phyloP scores from a whole-genome alignment of 2,797 vertebrate species.

The Lepidocolaptes lacrymiger region DNA sequence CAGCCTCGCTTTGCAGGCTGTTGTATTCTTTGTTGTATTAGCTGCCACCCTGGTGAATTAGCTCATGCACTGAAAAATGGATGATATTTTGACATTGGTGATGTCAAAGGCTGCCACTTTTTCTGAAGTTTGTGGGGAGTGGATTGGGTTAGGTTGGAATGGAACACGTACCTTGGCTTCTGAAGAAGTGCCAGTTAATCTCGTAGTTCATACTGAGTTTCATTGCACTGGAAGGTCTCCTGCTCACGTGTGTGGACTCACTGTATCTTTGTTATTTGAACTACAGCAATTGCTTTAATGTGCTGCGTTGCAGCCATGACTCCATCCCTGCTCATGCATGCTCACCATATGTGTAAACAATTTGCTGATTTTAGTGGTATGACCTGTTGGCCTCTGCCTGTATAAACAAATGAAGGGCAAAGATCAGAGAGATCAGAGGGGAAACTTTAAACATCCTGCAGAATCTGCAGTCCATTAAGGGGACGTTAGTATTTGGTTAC shows the following conservation, averaged over 20 bases:
- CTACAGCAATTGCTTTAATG: slow-evolving; percentile 23
- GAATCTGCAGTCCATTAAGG: slow-evolving; percentile 50
- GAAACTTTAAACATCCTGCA: slow-evolving; percentile 62
- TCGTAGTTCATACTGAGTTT: not conserved
- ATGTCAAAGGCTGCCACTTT: not conserved
- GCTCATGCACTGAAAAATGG: not conserved
- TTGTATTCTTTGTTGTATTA: not conserved
- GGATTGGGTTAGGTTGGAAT: not conserved
- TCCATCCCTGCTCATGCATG: slow-evolving; percentile 16
- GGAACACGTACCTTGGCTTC: not conserved
- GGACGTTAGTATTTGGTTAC: slow-evolving; percentile 59
- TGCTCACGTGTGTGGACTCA: not conserved
- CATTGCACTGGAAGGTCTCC: not conserved
- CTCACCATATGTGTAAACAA: slow-evolving; percentile 65
- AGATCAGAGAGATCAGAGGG: slow-evolving; percentile 73
- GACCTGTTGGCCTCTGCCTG: slow-evolving; percentile 51
- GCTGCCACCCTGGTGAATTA: not conserved
- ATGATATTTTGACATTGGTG: not conserved
- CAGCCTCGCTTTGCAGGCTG: not conserved
- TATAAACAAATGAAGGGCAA: slow-evolving; percentile 74
- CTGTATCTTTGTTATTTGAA: not conserved
- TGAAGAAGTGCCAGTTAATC: not conserved
- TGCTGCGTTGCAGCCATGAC: slow-evolving; percentile 13
- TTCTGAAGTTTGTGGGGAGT: not conserved
- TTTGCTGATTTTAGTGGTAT: slow-evolving; percentile 59